Evolutionary conservation across 2,888 invertebrate genomes (phyloP), one percentile per base, ranked within the genome.

Genomic region (Parelbella ahira): DNA sequence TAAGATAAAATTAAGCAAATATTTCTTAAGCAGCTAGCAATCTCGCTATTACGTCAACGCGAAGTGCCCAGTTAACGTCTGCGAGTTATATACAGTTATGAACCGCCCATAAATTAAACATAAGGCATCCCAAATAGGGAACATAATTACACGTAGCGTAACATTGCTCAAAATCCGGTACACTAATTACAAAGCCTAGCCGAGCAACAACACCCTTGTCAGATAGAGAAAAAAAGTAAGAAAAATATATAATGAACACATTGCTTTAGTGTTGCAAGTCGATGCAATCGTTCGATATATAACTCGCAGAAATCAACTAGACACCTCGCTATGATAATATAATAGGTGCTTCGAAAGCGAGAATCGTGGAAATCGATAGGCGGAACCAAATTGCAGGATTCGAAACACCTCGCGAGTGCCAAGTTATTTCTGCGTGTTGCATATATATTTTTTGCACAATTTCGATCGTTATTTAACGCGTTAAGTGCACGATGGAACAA

Each of bases 401-500:
- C n/a, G n/a, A n/a, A n/a, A n/a, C n/a, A n/a, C n/a, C n/a, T n/a
- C n/a, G n/a, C n/a, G n/a, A n/a, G n/a, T n/a, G n/a, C n/a, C n/a
- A n/a, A n/a, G n/a, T n/a, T n/a, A n/a, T n/a, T n/a, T n/a, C n/a
- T n/a, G n/a, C n/a, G n/a, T n/a, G n/a, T n/a, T n/a, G n/a, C n/a
- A n/a, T 30, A n/a, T 25, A n/a, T 19, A 13, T 32, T 41, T 41
- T 32, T 39, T 41, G 13, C 27, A 21, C 21, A 21, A 41, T 28
- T 36, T 36, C 29, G 29, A n/a, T 3, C 36, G 42, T 42, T 42
- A 42, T 42, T 44, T 33, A 45, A 44, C 44, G 44, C 37, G 37
- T 28, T 34, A 46, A 44, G 24, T 47, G 36, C 21, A 45, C 43
- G 43, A 44, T 46, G 11, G 45, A 53, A 48, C 43, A 47, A 51